A percentile compares a stretch with the other conserved stretches of the same genome.
phyloP scores from a whole-genome alignment of 53 echinoderm and acorn worm genomes.

The Henricia sp. region DNA sequence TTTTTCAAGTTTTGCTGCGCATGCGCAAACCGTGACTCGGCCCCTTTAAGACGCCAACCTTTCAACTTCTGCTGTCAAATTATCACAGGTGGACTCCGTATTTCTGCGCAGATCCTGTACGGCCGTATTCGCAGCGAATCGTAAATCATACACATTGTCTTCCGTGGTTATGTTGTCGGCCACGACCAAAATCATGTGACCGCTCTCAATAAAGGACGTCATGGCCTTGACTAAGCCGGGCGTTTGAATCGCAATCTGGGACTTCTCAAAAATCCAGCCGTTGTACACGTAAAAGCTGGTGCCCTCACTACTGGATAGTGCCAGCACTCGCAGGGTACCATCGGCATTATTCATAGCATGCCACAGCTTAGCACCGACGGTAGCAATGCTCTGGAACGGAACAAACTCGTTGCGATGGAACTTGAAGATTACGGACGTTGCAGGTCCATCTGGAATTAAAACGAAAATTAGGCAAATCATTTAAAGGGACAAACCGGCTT shows the following conservation, averaged over 20 bases:
- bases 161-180: conserved; percentile 35
- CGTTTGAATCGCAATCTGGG: not conserved
- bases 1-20: no score
- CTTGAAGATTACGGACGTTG: conserved; percentile 92
- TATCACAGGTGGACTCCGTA: conserved; percentile 27
- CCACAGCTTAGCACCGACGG: conserved; percentile 75
- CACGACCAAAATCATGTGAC: not conserved
- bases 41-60: no score
- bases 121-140: conserved; percentile 50
- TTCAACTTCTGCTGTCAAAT: not conserved
- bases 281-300: conserved; percentile 76
- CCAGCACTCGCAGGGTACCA: conserved; percentile 65
- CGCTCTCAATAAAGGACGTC: conserved; percentile 10
- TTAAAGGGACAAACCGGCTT: no score
- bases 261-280: conserved; percentile 83
- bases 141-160: conserved; percentile 64
- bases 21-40: no score
- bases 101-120: conserved; percentile 39
- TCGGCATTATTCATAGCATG: conserved; percentile 55
- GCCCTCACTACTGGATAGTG: conserved; percentile 47
- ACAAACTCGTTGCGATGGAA: conserved; percentile 75
- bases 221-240: not conserved
- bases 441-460: not conserved
- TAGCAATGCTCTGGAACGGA: conserved; percentile 84
- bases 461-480: no score